These are phyloP conservation scores for Takifugu flavidus DNA, from an alignment of 2,113 vertebrate species.

Conservation along the genomic window DNA sequence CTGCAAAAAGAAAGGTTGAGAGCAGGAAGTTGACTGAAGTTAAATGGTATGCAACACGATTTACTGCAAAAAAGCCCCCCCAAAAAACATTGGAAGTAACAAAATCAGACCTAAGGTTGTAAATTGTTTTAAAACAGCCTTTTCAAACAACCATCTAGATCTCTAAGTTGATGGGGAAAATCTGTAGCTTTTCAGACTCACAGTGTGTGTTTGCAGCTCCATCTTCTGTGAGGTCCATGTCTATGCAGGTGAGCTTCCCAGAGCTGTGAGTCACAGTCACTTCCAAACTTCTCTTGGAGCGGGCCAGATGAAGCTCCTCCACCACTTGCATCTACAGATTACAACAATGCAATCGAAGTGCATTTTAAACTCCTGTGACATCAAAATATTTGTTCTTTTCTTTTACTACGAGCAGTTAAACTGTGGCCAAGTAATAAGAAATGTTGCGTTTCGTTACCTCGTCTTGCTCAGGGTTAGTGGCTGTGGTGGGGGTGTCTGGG, in stretches of 20 bases:
- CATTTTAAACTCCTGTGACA: background rate
- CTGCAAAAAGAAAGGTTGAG: conserved; percentile 37
- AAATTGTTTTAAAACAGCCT: too few relatives aligned
- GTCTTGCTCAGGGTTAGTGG: background rate
- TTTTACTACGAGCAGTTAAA: background rate
- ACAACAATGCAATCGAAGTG: background rate
- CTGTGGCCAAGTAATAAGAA: background rate
- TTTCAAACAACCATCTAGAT: background rate
- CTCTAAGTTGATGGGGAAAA: background rate
- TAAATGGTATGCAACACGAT: background rate
- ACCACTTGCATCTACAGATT: conserved; percentile 79
- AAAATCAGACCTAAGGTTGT: background rate
- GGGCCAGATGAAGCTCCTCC: conserved; percentile 84
- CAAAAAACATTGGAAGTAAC: too few relatives aligned
- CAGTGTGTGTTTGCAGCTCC: conserved; percentile 56
- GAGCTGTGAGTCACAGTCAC: conserved; percentile 77
- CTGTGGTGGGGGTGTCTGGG: background rate
- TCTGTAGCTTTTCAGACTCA: conserved; percentile 50
- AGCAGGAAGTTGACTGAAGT: background rate
- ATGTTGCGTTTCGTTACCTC: conserved; percentile 39
- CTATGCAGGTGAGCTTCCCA: conserved; percentile 88
- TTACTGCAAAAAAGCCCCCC: too few relatives aligned
- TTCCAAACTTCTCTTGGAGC: conserved; percentile 76
- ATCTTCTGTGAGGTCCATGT: conserved; percentile 83
- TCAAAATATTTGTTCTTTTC: background rate